Base-by-base conservation (phyloP, 1,140 invertebrate species). In the Delia radicum region DNA sequence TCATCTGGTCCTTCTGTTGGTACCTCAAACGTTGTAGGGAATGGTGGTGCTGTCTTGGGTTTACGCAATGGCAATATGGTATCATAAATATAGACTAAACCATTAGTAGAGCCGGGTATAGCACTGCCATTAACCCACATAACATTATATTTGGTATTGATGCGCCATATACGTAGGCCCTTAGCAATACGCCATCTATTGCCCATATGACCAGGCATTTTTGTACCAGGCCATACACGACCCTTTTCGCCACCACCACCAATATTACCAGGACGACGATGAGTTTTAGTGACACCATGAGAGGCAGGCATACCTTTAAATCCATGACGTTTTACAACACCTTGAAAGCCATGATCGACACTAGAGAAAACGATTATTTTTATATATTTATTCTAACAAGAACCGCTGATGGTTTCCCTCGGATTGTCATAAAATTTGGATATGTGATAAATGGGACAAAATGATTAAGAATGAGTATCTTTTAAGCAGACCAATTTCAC, bases 171-270 rank as follows among this genome's bases (percentile, higher is more conserved):
- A 91, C 92, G 92, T 6, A 95, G 83, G 24, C 96, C 96, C 81
- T 89, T 89, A 13, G 91, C 80, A 37, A 89, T 89, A 78, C 93
- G 89, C 89, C 91, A 94, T 77, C 87, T 89, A 81, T 94, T 94
- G 29, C 98, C 98, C 97, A 99, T 99, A 81, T 98, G 95, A 37
- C 98, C 98, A 55, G 97, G 96, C 93, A 99, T 91, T 89, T 98
- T 97, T 29, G 94, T 97, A 73, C 98, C 98, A 67, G 95, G 95
- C 93, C 95, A 96, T 24, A 99, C 93, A 78, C 95, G 87, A 5
- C 90, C 93, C 86, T 96, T 95, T 79, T 92, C 89, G 73, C 94
- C 92, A 77, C 95, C 95, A 76, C 91, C 91, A 55, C 95, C 97
- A 82, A 98, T 96, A 80, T 94, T 94, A 77, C 98, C 98, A 73